A percentile compares a stretch with the other conserved stretches of the same genome.
Conservation (phyloP, 2,113 vertebrate species). For the Cinclus cinclus region DNA sequence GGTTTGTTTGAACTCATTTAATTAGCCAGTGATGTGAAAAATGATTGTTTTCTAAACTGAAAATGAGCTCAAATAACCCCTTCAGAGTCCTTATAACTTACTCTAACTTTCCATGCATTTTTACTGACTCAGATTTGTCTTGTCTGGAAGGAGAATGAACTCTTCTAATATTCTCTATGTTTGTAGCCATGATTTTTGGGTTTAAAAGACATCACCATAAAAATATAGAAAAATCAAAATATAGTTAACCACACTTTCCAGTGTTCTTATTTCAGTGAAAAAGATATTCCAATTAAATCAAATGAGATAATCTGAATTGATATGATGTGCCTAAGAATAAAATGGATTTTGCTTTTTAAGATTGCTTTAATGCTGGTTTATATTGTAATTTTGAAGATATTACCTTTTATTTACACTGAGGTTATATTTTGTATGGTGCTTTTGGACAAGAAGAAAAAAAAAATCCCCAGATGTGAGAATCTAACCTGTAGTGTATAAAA, state of each 20-base stretch:
- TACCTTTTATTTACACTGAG: background rate
- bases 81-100: background rate
- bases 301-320: background rate
- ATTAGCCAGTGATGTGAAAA: conserved; percentile 53
- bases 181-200: background rate
- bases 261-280: background rate
- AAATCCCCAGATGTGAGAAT: background rate
- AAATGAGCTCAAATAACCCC: conserved; percentile 2
- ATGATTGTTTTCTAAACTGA: background rate
- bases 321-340: background rate
- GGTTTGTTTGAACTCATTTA: conserved; percentile 42
- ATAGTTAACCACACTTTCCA: background rate
- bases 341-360: background rate
- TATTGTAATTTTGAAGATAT: background rate
- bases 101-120: background rate
- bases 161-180: background rate
- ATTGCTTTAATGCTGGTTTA: background rate
- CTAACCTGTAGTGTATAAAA: background rate
- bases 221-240: background rate
- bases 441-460: background rate
- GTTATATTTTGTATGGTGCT: background rate
- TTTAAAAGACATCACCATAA: background rate
- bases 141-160: background rate
- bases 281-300: background rate
- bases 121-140: background rate